Base-by-base conservation (phyloP, 2,888 invertebrate genomes). In the Masnerella sp. region DNA sequence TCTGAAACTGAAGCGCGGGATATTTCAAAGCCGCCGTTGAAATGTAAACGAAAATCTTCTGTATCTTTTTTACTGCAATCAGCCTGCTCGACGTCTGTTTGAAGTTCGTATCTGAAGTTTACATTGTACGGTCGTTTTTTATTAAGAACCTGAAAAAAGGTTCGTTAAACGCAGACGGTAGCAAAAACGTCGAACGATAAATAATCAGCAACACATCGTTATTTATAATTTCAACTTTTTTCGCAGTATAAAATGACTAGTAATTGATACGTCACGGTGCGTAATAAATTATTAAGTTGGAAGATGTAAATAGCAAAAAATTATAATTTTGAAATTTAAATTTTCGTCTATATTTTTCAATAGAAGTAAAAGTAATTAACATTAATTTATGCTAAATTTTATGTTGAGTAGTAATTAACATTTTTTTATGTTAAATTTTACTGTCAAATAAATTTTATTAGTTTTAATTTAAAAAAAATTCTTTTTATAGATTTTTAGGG, bases 1-100 rank as follows among this genome's bases (percentile, higher is more conserved):
- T 52, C 30, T 52, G 43, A 17, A 47, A 42, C 20, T 40, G 49
- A 56, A 32, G 28, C 32, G 22, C 32, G 9, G 9, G 5, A 20
- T 32, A 56, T 56, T 40, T 49, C 65, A 59, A 59, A 59, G 56
- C 49, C 17, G 17, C 11, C 18, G 12, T 28, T 47, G 38, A 56
- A 59, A 58, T 59, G 59, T 51, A 68, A 59, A 59, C 59, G 34
- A 68, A 51, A 59, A 59, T 59, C 28, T 25, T 17, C 9, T 36
- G 45, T 43, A 52, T 45, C 32, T 34, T 45, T 67, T 67, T 68
- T 52, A 15, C n/a, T 43, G 36, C 36, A 51, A 59, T 59, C 58
- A 51, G 28, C 28, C 28, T 30, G 17, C 56, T 49, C n/a, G 25
- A 38, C 32, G 12, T 59, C 59, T 51, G 67, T 68, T 58, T 52